These are phyloP conservation scores for Macaca nemestrina DNA, from an alignment of 2,113 vertebrate species.

Conservation along the genomic window DNA sequence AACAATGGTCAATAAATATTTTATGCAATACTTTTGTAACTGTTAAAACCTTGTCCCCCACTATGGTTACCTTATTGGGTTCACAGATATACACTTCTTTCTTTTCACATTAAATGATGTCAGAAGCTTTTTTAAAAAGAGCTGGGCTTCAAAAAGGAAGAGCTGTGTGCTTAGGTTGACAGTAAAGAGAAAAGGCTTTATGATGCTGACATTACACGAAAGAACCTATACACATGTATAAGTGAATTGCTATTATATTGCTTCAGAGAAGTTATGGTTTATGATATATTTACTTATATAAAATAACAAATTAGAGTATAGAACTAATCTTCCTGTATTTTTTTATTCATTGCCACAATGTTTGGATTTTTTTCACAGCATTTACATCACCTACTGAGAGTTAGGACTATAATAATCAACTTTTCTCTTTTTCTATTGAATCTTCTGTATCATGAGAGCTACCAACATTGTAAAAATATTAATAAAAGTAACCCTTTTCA, in stretches of 20 bases:
- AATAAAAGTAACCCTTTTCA: conserved; percentile 24
- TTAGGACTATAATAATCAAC: background rate
- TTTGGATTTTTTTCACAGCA: background rate
- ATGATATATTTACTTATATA: background rate
- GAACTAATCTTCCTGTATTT: background rate
- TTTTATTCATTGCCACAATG: background rate
- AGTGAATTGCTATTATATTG: background rate
- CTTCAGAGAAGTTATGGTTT: background rate
- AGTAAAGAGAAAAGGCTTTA: background rate
- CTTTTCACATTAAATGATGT: background rate
- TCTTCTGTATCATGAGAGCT: background rate
- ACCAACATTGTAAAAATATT: background rate
- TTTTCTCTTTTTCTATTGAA: background rate
- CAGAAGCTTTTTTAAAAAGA: background rate
- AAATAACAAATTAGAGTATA: background rate
- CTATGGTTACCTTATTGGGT: background rate
- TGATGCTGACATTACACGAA: background rate
- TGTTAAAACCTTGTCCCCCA: background rate
- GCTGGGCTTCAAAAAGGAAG: background rate
- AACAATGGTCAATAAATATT: background rate
- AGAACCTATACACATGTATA: background rate
- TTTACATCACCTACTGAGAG: background rate
- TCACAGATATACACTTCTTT: background rate
- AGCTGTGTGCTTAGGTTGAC: background rate
- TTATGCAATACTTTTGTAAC: background rate